Percentiles rank a stretch among this genome's conserved stretches.
Conservation (phyloP, 2,113 vertebrate genomes). For the Pachyramphus minor region DNA sequence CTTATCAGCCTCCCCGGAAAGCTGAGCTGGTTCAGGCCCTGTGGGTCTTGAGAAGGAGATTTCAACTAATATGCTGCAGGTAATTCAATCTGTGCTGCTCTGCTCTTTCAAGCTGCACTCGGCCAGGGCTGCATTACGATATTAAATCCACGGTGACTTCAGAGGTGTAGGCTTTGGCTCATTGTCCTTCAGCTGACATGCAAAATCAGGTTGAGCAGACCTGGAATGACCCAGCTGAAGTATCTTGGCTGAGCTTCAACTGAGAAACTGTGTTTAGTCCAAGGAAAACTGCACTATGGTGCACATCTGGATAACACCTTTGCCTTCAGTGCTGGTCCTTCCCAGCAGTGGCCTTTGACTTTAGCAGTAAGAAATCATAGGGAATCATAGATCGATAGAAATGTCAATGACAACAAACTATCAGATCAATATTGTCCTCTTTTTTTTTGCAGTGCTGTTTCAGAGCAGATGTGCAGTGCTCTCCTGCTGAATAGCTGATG, state of each 20-base stretch:
- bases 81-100: background rate
- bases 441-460: background rate
- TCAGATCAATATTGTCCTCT: background rate
- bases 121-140: conserved; percentile 29
- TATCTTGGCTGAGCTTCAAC: background rate
- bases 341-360: background rate
- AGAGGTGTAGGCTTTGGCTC: conserved; percentile 40
- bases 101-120: background rate
- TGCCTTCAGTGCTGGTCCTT: background rate
- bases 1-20: conserved; percentile 23
- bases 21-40: background rate
- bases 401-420: background rate
- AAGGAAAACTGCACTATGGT: background rate
- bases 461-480: background rate
- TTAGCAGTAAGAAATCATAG: background rate
- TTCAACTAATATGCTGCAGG: background rate
- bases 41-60: background rate
- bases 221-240: background rate
- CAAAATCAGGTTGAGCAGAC: conserved; percentile 21
- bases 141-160: conserved; percentile 14
- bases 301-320: background rate
- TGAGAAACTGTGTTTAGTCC: background rate
- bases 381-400: background rate
- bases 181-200: conserved; percentile 7
- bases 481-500: background rate